Evolutionary conservation across 1,140 invertebrate genomes (phyloP), one percentile per base, ranked within the genome.

Genomic region (Drosophila rufa): DNA sequence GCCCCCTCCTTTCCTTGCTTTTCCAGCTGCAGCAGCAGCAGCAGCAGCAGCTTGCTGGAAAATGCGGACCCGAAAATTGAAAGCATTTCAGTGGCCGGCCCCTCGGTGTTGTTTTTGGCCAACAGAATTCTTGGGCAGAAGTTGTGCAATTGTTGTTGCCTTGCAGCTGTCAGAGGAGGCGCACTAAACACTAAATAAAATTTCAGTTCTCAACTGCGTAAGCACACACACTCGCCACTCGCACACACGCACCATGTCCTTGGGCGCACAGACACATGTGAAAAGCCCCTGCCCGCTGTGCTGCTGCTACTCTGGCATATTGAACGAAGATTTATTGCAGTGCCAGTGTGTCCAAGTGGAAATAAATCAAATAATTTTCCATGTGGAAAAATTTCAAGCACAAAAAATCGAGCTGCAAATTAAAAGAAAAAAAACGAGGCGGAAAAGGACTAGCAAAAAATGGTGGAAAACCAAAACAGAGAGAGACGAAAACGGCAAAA

Each of bases 281-380:
- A 43, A 59, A 36, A 58, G 74, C 19, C 74, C 79, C 61, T 42
- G 6, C 81, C 58, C 48, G 60, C 58, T 70, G 70, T 80, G 81
- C 66, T 25, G 22, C 27, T 33, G 30, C 33, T 62, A 64, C 78
- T 87, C 81, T 90, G 82, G 64, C 89, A 89, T 87, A 89, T 82
- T 87, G 84, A 91, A 91, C 84, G 89, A 91, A 91, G 89, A 91
- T 91, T 91, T 91, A 91, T 91, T 91, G 81, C 84, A 82, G 62
- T 89, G 89, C 89, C 89, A 91, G 79, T 87, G 79, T 91, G 83
- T 91, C 89, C 84, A 91, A 91, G 84, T 89, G 89, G 73, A 85
- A 91, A 91, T 91, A 91, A 91, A 91, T 91, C 89, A 91, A 91
- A 91, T 91, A 91, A 91, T 91, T 91, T 91, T 84, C 76, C 89